Percentiles rank a stretch among this genome's conserved stretches.
Conservation (phyloP, 2,888 invertebrate species). For the Erpobdella octoculata region DNA sequence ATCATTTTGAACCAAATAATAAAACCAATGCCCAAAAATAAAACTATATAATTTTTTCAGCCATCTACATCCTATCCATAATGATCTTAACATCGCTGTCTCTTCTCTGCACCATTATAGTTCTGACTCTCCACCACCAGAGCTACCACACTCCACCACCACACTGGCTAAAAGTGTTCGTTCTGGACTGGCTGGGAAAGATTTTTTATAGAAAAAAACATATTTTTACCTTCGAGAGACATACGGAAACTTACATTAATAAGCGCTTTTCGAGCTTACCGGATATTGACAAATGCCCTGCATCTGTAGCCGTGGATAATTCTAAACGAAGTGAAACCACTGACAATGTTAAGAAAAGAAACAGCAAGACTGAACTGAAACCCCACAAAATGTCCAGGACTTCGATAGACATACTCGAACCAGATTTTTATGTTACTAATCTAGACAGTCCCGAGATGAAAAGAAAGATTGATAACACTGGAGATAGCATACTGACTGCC, state of each 20-base stretch:
- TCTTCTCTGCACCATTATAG: constrained; percentile 17
- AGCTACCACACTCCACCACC: neutral
- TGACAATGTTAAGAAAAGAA: no score
- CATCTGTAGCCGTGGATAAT: neutral
- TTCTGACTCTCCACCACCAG: constrained; percentile 9
- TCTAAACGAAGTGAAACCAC: neutral
- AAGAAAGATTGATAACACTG: neutral
- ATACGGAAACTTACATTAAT: neutral
- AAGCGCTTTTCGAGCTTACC: neutral
- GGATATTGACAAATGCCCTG: neutral
- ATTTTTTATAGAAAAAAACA: neutral
- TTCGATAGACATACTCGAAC: neutral
- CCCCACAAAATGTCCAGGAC: neutral
- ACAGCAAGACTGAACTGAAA: no score
- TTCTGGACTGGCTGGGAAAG: constrained; percentile 16
- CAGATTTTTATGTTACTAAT: neutral
- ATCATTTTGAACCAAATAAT: neutral
- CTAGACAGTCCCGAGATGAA: neutral
- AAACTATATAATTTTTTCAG: neutral
- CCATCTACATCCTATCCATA: constrained; percentile 6
- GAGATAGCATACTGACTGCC: no score
- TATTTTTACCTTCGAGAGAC: neutral
- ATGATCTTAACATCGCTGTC: neutral
- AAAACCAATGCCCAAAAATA: neutral
- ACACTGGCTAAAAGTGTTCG: neutral